Base-by-base conservation (phyloP, 1,140 invertebrate species). In the Charaxes varanes region DNA sequence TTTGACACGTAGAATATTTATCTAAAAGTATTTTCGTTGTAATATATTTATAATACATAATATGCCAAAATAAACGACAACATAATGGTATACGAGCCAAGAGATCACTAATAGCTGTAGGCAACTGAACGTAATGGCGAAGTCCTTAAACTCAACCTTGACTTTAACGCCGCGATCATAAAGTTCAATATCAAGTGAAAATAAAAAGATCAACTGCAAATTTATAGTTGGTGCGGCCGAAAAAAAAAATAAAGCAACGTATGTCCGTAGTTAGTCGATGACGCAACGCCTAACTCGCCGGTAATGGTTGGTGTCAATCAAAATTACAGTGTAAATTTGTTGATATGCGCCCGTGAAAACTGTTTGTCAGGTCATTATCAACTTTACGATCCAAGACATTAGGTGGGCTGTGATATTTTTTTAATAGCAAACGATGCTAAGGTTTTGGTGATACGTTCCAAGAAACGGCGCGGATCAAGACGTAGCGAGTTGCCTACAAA, bases 261-360 rank as follows among this genome's bases (percentile, higher is more conserved):
- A 57, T 56, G 57, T 63, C 61, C 63, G 64, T 77, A 63, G 60
- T 64, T 71, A 65, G 37, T 41, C 54, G 57, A 70, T 82, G 78
- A 79, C 78, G 74, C 68, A 82, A 82, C 67, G 60, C 58, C 62
- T 63, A 67, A 68, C 66, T 63, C 63, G 57, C 55, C 67, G 64
- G 72, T 82, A 82, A 82, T 82, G 74, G 78, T 66, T 55, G 71
- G 67, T 82, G 78, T 82, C 78, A 82, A 82, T 82, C 78, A 82
- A 82, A 82, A 80, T 82, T 78, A 80, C 65, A 76, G 58, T 64
- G 74, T 74, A 73, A 76, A 74, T 60, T 74, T 67, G 54, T 60
- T 57, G 57, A 52, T 66, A 49, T 62, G 47, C 53, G 35, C 42
- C 38, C 44, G 42, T 51, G 34, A 44, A 53, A 66, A 59, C 50